Conservation (phyloP, 2,888 invertebrate genomes). For the Agonopterix subpropinquella region DNA sequence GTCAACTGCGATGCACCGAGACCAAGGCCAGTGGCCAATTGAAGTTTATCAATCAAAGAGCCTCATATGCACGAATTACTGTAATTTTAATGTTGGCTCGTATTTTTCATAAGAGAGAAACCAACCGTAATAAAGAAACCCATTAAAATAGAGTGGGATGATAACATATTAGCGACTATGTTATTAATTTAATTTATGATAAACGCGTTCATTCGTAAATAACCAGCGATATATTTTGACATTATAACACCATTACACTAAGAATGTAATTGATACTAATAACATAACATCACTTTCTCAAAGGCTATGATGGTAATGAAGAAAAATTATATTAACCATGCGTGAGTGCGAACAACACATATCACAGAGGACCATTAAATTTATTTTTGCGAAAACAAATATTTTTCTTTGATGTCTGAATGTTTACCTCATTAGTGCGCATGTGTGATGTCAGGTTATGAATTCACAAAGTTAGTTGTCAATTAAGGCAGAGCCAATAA, state of each 20-base stretch:
- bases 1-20: constrained; percentile 41
- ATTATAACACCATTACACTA: constrained; percentile 4
- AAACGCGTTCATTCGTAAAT: too few species aligned
- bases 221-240: neutral
- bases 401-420: constrained; percentile 13
- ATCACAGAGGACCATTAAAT: constrained; percentile 5
- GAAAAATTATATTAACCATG: neutral
- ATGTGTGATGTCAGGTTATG: neutral
- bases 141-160: too few species aligned
- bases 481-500: neutral
- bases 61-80: too few species aligned
- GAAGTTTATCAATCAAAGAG: neutral
- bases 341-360: neutral
- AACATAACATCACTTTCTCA: constrained; percentile 2
- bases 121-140: too few species aligned
- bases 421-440: constrained; percentile 13
- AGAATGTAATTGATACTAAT: constrained; percentile 10
- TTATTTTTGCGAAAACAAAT: constrained; percentile 2
- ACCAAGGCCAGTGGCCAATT: constrained; percentile 53
- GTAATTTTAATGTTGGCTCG: too few species aligned
- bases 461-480: constrained; percentile 1
- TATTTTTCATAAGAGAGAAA: too few species aligned
- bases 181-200: too few species aligned
- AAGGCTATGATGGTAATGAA: neutral
- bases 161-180: too few species aligned